These are phyloP conservation scores for Enhydra lutris DNA, from an alignment of 2,113 vertebrate species.

Conservation along the genomic window DNA sequence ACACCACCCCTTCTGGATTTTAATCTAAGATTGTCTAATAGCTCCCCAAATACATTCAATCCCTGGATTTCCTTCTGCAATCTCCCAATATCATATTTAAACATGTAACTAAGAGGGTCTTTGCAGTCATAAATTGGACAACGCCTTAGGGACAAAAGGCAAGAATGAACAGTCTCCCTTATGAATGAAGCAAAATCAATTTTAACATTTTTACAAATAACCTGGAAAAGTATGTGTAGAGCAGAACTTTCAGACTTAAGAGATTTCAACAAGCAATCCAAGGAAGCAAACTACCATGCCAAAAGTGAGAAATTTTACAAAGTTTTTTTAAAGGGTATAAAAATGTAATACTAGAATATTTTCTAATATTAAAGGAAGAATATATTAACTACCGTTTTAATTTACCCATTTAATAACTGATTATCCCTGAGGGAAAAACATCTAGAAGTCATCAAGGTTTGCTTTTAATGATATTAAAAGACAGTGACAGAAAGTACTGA, in stretches of 20 bases:
- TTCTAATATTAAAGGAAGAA: conserved; percentile 36
- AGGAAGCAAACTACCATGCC: not conserved
- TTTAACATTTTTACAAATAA: conserved; percentile 50
- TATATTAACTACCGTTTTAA: not conserved
- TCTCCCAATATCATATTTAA: conserved; percentile 1
- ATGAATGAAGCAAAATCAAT: conserved; percentile 40
- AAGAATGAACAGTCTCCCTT: not conserved
- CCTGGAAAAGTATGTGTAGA: not conserved
- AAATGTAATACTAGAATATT: not conserved
- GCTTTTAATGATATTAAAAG: not conserved
- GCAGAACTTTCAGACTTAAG: conserved; percentile 11
- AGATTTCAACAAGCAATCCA: conserved; percentile 31
- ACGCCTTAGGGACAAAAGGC: not conserved
- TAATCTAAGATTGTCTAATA: conserved; percentile 8
- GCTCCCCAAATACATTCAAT: not conserved
- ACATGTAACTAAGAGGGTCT: not conserved
- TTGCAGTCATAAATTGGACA: not conserved
- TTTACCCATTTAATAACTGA: not conserved
- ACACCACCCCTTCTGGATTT: not conserved
- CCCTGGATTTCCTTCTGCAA: conserved; percentile 9
- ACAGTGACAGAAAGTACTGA: conserved; percentile 11
- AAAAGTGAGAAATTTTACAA: conserved; percentile 21
- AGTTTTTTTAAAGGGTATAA: not conserved
- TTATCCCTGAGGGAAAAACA: not conserved
- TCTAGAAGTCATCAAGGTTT: not conserved